Conservation (phyloP, 2,113 vertebrate species). For the Pangasianodon gigas region DNA sequence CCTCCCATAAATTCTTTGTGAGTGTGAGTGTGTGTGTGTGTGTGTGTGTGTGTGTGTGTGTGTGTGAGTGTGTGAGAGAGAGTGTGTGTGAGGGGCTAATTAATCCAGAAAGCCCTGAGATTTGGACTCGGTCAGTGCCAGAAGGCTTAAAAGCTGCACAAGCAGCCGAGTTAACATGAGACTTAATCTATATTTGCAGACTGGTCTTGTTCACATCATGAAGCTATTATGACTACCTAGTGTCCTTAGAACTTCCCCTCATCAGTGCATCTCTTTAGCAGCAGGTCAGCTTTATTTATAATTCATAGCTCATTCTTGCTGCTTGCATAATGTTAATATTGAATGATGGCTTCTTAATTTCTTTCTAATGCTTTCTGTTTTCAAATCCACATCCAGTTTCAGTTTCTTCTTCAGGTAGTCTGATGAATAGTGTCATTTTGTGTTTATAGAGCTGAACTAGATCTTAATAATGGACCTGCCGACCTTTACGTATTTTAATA, state of each 20-base stretch:
- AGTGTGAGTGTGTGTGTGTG: not conserved
- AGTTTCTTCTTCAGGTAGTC: slow-evolving; percentile 3
- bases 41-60: not conserved
- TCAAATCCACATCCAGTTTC: not conserved
- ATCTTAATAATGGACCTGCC: not conserved
- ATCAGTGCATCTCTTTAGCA: slow-evolving; percentile 67
- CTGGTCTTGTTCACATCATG: slow-evolving; percentile 83
- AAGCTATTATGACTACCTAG: slow-evolving; percentile 82
- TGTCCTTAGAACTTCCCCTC: slow-evolving; percentile 69
- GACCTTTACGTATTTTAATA: not conserved
- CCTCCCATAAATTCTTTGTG: slow-evolving; percentile 66
- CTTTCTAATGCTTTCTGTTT: slow-evolving; percentile 20
- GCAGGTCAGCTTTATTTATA: slow-evolving; percentile 64
- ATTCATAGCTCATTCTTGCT: slow-evolving; percentile 59
- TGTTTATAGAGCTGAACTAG: not conserved
- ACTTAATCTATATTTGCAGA: slow-evolving; percentile 90
- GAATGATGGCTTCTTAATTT: slow-evolving; percentile 33
- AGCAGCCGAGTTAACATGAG: slow-evolving; percentile 88
- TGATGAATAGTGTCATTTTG: not conserved
- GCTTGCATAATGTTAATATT: slow-evolving; percentile 26
- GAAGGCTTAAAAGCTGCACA: slow-evolving; percentile 85
- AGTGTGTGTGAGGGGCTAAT: slow-evolving; percentile 79
- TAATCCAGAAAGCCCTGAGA: slow-evolving; percentile 87
- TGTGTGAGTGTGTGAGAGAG: not conserved
- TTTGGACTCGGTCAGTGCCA: slow-evolving; percentile 81